These are phyloP conservation scores for Ferrisia virgata DNA, from an alignment of 2,888 invertebrate genomes.

Conservation along the genomic window DNA sequence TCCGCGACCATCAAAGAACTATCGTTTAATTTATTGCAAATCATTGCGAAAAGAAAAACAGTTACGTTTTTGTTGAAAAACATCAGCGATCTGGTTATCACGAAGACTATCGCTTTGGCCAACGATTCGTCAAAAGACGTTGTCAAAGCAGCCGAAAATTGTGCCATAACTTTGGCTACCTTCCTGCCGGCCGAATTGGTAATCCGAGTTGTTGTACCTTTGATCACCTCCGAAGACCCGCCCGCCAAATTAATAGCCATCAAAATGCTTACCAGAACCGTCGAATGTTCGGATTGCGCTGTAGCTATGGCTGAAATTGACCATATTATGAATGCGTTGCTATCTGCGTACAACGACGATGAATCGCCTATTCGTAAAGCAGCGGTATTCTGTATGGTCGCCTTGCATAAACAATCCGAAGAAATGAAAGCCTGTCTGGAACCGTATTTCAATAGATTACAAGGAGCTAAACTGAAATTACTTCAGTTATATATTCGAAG, in stretches of 20 bases:
- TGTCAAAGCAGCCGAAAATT: constrained; percentile 76
- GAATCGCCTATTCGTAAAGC: constrained; percentile 93
- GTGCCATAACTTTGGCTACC: constrained; percentile 60
- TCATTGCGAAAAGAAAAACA: constrained; percentile 76
- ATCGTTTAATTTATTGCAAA: constrained; percentile 65
- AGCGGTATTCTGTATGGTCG: constrained; percentile 95
- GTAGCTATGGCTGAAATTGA: constrained; percentile 68
- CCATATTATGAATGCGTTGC: constrained; percentile 82
- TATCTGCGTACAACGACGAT: constrained; percentile 85
- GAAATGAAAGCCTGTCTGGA: constrained; percentile 68
- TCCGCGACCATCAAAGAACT: constrained; percentile 56
- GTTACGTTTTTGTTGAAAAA: constrained; percentile 76
- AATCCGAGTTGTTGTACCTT: constrained; percentile 62
- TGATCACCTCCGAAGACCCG: constrained; percentile 82
- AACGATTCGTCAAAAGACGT: constrained; percentile 67
- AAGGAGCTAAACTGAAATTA: constrained; percentile 85
- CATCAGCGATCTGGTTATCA: constrained; percentile 85
- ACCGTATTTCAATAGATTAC: constrained; percentile 75
- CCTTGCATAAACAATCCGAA: constrained; percentile 83
- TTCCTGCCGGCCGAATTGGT: constrained; percentile 56
- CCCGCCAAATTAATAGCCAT: constrained; percentile 88
- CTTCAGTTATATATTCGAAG: constrained; percentile 74
- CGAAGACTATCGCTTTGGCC: constrained; percentile 86
- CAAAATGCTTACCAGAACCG: constrained; percentile 82
- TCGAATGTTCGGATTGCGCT: constrained; percentile 70